phyloP scores from a whole-genome alignment of 1,140 invertebrate genomes.

The Microplitis demolitor region DNA sequence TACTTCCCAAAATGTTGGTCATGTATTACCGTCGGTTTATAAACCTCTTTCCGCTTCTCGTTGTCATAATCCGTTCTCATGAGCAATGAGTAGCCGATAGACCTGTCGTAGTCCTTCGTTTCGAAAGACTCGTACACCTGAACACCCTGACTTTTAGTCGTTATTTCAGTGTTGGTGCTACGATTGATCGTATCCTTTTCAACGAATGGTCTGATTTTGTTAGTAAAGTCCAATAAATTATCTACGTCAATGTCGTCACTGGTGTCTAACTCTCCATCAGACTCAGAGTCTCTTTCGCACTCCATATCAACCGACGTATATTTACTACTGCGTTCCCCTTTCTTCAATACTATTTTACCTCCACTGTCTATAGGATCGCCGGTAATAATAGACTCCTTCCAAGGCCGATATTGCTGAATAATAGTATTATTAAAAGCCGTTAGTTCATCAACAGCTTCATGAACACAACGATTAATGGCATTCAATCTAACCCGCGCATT shows the following conservation, averaged over 20 bases:
- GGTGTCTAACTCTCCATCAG: conserved; percentile 35
- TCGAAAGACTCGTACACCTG: conserved; percentile 43
- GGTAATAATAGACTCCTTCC: conserved; percentile 3
- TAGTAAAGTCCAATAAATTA: background rate
- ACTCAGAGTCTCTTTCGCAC: conserved; percentile 49
- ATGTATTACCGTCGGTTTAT: conserved; percentile 14
- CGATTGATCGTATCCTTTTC: conserved; percentile 32
- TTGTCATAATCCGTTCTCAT: conserved; percentile 35
- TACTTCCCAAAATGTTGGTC: conserved; percentile 46
- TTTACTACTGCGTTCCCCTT: conserved; percentile 3
- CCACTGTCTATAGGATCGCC: background rate
- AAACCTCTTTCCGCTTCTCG: conserved; percentile 14
- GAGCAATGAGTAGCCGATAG: conserved; percentile 45
- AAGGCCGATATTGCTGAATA: conserved; percentile 8
- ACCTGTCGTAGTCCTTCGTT: conserved; percentile 48
- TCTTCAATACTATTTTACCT: conserved; percentile 6
- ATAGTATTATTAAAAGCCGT: conserved; percentile 17
- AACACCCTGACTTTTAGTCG: conserved; percentile 32
- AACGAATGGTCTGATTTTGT: conserved; percentile 2
- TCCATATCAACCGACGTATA: conserved; percentile 48
- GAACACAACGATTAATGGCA: conserved; percentile 15
- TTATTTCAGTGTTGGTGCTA: conserved; percentile 23
- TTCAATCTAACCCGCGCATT: conserved; percentile 13
- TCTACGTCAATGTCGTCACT: conserved; percentile 23
- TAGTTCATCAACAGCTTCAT: conserved; percentile 8